Conservation (phyloP, 2,113 vertebrate species). For the Crotalus helleri region DNA sequence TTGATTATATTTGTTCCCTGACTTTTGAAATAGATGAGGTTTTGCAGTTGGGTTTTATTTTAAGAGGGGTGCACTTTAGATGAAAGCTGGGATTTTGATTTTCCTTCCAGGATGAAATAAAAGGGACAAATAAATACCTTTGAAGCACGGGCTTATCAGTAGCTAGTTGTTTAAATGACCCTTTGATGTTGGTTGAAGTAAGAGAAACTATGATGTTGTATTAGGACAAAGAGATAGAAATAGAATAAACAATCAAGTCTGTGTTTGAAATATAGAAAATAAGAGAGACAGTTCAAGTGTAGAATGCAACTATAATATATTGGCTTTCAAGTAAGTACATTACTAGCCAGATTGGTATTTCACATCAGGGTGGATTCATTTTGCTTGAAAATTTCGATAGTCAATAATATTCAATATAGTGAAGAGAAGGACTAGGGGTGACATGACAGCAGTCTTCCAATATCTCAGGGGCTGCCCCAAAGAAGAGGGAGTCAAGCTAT, state of each 20-base stretch:
- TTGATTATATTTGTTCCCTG: constrained; percentile 42
- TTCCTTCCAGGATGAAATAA: constrained; percentile 32
- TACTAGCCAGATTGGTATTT: neutral
- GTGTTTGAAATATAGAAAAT: neutral
- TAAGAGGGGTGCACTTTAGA: constrained; percentile 43
- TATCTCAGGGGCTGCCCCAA: neutral
- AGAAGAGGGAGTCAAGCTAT: no score
- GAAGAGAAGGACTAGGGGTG: neutral
- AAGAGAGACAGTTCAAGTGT: neutral
- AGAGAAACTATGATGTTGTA: constrained; percentile 4
- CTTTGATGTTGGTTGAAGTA: constrained; percentile 33
- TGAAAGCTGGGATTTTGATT: constrained; percentile 43
- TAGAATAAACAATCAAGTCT: neutral
- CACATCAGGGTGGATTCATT: neutral
- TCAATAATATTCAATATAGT: neutral
- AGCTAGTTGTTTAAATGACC: constrained; percentile 45
- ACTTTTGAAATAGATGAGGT: constrained; percentile 38
- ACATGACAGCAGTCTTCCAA: neutral
- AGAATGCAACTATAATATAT: neutral
- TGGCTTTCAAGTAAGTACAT: neutral
- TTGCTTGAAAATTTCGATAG: neutral
- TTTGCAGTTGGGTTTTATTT: constrained; percentile 40
- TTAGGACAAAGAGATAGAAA: neutral
- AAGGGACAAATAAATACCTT: constrained; percentile 38
- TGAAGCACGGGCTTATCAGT: constrained; percentile 26